phyloP scores from a whole-genome alignment of 2,797 vertebrate species.

The Pseudopleuronectes americanus region DNA sequence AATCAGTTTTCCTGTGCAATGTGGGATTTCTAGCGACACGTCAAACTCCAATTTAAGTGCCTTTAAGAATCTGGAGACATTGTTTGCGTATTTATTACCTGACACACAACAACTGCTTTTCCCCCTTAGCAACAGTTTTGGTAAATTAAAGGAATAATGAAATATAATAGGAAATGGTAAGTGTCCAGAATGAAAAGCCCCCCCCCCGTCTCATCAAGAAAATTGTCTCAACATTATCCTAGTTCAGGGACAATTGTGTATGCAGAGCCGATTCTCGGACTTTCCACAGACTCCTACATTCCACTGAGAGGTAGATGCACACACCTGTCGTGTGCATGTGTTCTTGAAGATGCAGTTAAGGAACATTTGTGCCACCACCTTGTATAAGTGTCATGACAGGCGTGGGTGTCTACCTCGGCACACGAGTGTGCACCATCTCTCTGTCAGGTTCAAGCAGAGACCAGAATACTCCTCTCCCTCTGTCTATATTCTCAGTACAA shows the following conservation, averaged over 20 bases:
- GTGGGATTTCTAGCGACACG: no score
- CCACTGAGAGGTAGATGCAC: constrained; percentile 21
- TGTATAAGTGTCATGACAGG: constrained; percentile 61
- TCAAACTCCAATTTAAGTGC: no score
- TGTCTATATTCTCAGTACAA: constrained; percentile 46
- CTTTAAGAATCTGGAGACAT: no score
- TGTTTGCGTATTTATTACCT: no score
- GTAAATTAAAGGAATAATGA: no score
- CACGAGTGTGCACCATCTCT: constrained; percentile 28
- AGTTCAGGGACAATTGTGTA: neutral
- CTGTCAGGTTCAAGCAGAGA: constrained; percentile 54
- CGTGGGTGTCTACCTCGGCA: constrained; percentile 66
- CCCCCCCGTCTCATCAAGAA: neutral
- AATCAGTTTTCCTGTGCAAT: no score
- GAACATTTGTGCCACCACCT: constrained; percentile 46
- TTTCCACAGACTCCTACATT: constrained; percentile 1
- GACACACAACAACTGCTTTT: no score
- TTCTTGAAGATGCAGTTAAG: constrained; percentile 49
- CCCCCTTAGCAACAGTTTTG: no score
- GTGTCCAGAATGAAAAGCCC: neutral
- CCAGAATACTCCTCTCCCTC: constrained; percentile 39
- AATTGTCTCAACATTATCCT: neutral
- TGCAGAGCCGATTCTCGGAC: constrained; percentile 3
- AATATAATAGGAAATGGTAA: no score
- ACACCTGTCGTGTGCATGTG: constrained; percentile 12